A percentile compares a stretch with the other conserved stretches of the same genome.
These are phyloP conservation scores for Meriones psammophilus DNA, from an alignment of 2,797 vertebrate species.

Conservation along the genomic window DNA sequence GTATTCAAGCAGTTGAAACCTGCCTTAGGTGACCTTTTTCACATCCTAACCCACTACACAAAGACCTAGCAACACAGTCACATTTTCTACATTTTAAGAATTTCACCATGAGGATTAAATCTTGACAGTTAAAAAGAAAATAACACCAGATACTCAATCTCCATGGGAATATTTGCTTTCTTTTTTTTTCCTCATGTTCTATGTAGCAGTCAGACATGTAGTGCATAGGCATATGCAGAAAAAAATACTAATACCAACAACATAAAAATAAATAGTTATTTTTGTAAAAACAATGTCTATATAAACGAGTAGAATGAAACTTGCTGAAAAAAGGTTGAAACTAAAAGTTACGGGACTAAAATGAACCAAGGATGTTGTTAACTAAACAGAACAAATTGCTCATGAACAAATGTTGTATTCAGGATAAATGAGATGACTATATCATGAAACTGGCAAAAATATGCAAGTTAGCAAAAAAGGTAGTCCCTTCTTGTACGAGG, in stretches of 20 bases:
- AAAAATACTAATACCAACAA: not conserved
- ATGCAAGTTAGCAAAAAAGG: not conserved
- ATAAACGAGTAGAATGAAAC: not conserved
- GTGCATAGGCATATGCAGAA: not conserved
- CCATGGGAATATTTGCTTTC: not conserved
- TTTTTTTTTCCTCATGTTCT: not conserved
- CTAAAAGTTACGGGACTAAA: not conserved
- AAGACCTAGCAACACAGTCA: not conserved
- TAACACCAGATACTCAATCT: not conserved
- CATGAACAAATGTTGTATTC: not conserved
- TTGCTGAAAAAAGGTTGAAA: not conserved
- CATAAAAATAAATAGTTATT: not conserved
- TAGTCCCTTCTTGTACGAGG: rapidly evolving
- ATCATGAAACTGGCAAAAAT: not conserved
- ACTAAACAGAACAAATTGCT: not conserved
- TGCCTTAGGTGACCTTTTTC: rapidly evolving
- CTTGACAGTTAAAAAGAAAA: no score
- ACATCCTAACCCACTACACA: not conserved
- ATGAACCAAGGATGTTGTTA: not conserved
- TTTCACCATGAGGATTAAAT: not conserved
- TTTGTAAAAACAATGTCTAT: no score
- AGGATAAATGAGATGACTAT: not conserved
- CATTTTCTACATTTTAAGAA: not conserved
- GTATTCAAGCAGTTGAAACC: not conserved
- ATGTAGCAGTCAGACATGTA: not conserved